phyloP scores from a whole-genome alignment of 92 coral and sea anemone species.

The Heteractis magnifica region DNA sequence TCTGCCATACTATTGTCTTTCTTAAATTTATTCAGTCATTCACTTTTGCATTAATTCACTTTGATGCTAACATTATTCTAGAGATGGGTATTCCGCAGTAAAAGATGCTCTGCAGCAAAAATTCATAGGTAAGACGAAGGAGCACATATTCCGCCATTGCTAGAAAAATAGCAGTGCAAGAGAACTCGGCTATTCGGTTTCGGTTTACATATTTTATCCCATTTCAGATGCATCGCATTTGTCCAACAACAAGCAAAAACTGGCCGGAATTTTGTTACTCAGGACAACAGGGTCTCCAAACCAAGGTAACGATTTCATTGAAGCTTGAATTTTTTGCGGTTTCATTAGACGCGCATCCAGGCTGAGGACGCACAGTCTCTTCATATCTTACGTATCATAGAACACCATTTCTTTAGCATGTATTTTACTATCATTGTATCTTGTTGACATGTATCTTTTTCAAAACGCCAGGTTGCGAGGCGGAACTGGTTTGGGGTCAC shows the following conservation, averaged over 20 bases:
- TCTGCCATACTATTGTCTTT: no score
- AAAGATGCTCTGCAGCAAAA: conserved; percentile 57
- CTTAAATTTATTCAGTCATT: no score
- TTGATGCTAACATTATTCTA: conserved; percentile 10
- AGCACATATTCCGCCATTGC: not conserved
- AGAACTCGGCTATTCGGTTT: not conserved
- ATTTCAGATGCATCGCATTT: conserved; percentile 26
- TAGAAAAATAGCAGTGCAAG: not conserved
- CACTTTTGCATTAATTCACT: not conserved
- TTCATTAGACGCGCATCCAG: not conserved
- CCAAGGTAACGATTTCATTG: not conserved
- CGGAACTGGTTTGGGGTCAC: conserved; percentile 94
- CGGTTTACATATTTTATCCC: not conserved
- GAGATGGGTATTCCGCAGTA: conserved; percentile 76
- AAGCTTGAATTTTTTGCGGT: not conserved
- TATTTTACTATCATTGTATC: not conserved
- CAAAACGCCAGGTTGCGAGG: conserved; percentile 35
- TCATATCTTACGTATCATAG: not conserved
- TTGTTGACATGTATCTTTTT: not conserved
- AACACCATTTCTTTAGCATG: not conserved
- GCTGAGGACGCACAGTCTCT: not conserved
- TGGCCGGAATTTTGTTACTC: conserved; percentile 69
- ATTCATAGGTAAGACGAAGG: conserved; percentile 68
- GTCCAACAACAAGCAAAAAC: conserved; percentile 45
- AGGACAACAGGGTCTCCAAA: conserved; percentile 4